Percentiles rank a stretch among this genome's conserved stretches.
Evolutionary conservation across 2,888 invertebrate species (phyloP).

Genomic region (Agrochola litura): DNA sequence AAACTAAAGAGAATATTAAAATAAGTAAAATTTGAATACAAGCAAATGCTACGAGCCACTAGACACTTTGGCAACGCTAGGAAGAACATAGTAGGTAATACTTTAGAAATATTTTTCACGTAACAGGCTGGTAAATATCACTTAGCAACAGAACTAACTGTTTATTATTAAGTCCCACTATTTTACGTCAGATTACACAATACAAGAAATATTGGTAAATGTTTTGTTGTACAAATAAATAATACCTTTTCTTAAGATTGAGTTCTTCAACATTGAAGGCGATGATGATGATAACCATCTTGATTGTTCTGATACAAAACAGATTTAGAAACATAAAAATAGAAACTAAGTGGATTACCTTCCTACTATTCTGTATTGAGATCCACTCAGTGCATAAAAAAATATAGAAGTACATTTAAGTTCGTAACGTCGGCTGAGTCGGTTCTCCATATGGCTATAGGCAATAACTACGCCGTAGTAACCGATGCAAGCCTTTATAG

Average conservation of each 20-base stretch:
- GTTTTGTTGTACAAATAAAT: not conserved
- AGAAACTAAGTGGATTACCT: not conserved
- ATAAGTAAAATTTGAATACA: conserved; percentile 27
- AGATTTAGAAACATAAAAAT: not conserved
- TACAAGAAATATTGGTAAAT: not conserved
- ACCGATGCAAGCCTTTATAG: conserved; percentile 31
- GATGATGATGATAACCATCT: not conserved
- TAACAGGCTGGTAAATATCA: conserved; percentile 27
- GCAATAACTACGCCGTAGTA: not conserved
- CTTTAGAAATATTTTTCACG: conserved; percentile 20
- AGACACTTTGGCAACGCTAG: not conserved
- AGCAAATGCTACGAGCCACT: conserved; percentile 6
- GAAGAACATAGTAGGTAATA: not conserved
- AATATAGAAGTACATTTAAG: not conserved
- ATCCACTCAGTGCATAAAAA: not conserved
- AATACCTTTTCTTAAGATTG: not conserved
- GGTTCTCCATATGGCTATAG: not conserved
- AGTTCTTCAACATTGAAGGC: not conserved
- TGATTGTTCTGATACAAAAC: not conserved
- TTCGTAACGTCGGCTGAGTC: not conserved
- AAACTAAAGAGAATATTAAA: conserved; percentile 42
- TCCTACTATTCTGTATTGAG: not conserved
- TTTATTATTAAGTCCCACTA: not conserved
- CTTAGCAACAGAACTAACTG: not conserved
- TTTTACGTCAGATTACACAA: not conserved